Percentiles rank a stretch among this genome's conserved stretches.
Conservation (phyloP, 2,888 invertebrate species). For the Scaptomyza tumidula region DNA sequence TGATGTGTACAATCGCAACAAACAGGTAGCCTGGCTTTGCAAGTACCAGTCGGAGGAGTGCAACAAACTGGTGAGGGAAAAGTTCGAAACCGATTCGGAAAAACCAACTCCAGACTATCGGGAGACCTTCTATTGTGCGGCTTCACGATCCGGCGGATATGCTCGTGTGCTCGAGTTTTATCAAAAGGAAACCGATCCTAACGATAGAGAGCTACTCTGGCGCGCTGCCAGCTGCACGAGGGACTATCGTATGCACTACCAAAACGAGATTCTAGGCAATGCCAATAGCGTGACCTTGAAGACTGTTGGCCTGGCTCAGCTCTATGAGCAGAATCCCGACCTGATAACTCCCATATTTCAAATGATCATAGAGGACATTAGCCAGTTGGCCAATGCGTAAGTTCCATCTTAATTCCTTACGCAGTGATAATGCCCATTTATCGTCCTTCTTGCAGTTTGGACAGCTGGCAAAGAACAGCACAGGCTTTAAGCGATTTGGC, state of each 20-base stretch:
- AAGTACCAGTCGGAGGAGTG: conserved; percentile 87
- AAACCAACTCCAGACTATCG: conserved; percentile 69
- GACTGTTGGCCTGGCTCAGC: conserved; percentile 78
- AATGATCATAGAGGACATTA: conserved; percentile 55
- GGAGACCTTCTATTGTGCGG: conserved; percentile 71
- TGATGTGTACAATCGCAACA: conserved; percentile 86
- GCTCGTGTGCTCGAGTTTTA: conserved; percentile 5
- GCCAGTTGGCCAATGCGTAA: conserved; percentile 65
- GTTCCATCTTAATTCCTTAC: conserved; percentile 20
- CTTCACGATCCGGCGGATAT: conserved; percentile 44
- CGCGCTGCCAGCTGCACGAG: conserved; percentile 88
- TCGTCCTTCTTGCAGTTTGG: conserved; percentile 54
- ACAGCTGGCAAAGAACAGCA: conserved; percentile 69
- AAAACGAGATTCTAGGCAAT: conserved; percentile 84
- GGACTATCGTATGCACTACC: conserved; percentile 85
- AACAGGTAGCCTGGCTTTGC: conserved; percentile 88
- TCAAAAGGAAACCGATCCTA: conserved; percentile 86
- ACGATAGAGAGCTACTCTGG: conserved; percentile 88
- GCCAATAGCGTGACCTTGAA: conserved; percentile 57
- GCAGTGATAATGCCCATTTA: background rate
- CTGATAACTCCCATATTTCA: conserved; percentile 66
- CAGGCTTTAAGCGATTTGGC: conserved; percentile 62
- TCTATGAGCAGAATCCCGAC: conserved; percentile 85
- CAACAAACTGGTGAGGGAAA: conserved; percentile 82
- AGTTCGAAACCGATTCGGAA: background rate